These are phyloP conservation scores for Sapajus apella DNA, from an alignment of 2,113 vertebrate genomes.

Conservation along the genomic window DNA sequence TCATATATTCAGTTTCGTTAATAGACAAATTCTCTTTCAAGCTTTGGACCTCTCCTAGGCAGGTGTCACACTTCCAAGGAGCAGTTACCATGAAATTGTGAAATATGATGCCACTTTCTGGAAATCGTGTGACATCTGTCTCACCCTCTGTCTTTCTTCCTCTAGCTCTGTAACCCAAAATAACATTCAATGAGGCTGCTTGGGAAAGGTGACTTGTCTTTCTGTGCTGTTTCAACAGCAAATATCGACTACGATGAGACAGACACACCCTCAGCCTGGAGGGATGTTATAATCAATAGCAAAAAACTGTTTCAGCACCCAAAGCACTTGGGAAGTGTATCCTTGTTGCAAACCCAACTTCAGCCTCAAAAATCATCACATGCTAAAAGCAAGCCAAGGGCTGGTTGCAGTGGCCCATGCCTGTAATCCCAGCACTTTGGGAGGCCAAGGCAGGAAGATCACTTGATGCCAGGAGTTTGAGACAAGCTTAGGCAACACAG, in stretches of 20 bases:
- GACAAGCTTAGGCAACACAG: no score
- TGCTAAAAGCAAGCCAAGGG: not conserved
- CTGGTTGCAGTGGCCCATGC: no score
- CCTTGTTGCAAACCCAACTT: not conserved
- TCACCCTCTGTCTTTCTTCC: not conserved
- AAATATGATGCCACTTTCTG: not conserved
- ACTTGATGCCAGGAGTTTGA: no score
- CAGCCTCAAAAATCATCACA: not conserved
- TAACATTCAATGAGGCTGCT: not conserved
- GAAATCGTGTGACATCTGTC: conserved; percentile 28
- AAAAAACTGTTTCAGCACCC: not conserved
- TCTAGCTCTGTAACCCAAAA: not conserved
- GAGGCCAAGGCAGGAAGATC: no score
- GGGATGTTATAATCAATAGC: conserved; percentile 19
- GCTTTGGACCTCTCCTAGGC: not conserved
- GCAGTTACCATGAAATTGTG: not conserved
- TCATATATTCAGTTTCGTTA: not conserved
- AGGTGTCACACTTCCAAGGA: not conserved
- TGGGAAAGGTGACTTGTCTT: not conserved
- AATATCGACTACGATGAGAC: not conserved
- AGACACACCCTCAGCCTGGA: not conserved
- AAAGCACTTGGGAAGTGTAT: not conserved
- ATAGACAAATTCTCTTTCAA: not conserved
- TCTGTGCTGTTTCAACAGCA: not conserved
- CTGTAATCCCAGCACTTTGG: no score